Evolutionary conservation across 2,888 invertebrate genomes (phyloP).

Genomic region (Prenolepis imparis): DNA sequence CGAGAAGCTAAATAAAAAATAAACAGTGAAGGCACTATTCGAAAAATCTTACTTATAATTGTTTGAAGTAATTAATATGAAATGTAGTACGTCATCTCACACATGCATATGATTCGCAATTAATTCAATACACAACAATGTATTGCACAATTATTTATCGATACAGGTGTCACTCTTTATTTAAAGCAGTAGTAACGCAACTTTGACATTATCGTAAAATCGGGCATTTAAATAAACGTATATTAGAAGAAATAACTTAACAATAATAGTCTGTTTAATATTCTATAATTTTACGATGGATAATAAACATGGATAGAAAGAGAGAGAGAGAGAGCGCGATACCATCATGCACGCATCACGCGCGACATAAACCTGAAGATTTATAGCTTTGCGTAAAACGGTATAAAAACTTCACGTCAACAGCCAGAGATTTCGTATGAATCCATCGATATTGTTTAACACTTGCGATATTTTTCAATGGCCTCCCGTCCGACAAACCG

Average conservation of each 20-base stretch:
- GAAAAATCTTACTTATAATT: background rate
- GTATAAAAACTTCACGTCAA: constrained; percentile 44
- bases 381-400: constrained; percentile 45
- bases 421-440: constrained; percentile 12
- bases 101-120: background rate
- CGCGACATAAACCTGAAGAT: constrained; percentile 34
- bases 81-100: background rate
- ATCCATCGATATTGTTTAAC: constrained; percentile 44
- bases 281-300: constrained; percentile 34
- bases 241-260: constrained; percentile 15
- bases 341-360: constrained; percentile 5
- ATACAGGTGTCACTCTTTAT: no score
- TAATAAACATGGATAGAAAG: constrained; percentile 24
- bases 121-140: background rate
- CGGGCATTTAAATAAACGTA: background rate
- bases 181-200: background rate
- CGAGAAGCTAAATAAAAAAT: background rate
- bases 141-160: no score
- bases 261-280: constrained; percentile 31
- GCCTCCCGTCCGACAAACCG: constrained; percentile 32
- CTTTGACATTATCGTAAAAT: constrained; percentile 1
- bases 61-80: background rate
- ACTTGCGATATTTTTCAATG: constrained; percentile 51
- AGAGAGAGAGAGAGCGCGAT: background rate
- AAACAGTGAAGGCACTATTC: background rate